These are phyloP conservation scores for Harlomillsia oculata DNA, from an alignment of 1,140 invertebrate genomes.

Conservation along the genomic window DNA sequence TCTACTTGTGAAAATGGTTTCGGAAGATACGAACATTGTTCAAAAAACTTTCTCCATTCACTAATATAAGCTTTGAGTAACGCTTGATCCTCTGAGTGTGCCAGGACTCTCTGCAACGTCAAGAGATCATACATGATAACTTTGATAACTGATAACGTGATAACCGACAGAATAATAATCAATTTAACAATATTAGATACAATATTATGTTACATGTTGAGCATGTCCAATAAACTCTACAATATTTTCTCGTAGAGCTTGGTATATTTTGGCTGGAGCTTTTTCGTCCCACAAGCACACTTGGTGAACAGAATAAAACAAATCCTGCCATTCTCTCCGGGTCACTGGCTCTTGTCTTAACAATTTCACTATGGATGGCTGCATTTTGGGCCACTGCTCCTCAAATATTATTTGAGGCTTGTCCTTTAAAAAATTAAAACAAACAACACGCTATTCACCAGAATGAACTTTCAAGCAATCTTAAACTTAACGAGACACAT, in stretches of 20 bases:
- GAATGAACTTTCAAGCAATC: neutral
- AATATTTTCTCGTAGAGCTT: constrained; percentile 84
- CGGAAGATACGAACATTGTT: constrained; percentile 91
- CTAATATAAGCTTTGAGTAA: constrained; percentile 89
- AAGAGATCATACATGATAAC: constrained; percentile 14
- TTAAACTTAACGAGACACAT: neutral
- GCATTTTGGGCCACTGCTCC: constrained; percentile 90
- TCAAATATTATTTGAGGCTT: constrained; percentile 62
- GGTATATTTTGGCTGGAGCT: constrained; percentile 74
- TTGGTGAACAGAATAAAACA: constrained; percentile 89
- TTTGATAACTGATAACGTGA: neutral
- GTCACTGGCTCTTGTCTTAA: constrained; percentile 85
- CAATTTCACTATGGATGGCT: constrained; percentile 82
- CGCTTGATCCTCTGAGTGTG: constrained; percentile 87
- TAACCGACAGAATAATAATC: neutral
- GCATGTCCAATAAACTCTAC: constrained; percentile 90
- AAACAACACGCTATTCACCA: neutral
- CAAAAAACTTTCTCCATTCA: constrained; percentile 96
- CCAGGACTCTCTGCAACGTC: constrained; percentile 59
- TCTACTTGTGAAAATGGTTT: constrained; percentile 91
- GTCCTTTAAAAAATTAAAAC: too few species aligned
- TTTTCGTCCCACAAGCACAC: constrained; percentile 96
- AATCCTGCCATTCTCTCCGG: constrained; percentile 91
- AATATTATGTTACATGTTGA: constrained; percentile 52
- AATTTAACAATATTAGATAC: too few species aligned